A percentile compares a stretch with the other conserved stretches of the same genome.
phyloP scores from a whole-genome alignment of 2,113 vertebrate species.

The Conger conger region DNA sequence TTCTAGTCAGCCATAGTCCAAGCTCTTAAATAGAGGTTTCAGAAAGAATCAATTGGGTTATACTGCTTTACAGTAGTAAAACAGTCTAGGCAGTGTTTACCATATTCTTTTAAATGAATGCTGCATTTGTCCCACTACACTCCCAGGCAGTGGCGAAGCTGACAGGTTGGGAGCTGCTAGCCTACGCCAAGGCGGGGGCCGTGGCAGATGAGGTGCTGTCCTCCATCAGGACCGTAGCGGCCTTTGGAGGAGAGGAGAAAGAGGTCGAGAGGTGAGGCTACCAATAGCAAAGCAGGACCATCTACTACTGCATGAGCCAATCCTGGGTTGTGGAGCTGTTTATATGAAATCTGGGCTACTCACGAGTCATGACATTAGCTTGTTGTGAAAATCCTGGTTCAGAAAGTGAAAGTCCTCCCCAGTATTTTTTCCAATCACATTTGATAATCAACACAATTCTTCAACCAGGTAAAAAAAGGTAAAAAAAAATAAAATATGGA shows the following conservation, averaged over 20 bases:
- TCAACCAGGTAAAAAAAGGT: too few species aligned
- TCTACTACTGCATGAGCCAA: neutral
- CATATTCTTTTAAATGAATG: neutral
- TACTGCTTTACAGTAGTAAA: too few species aligned
- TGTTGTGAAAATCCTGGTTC: neutral
- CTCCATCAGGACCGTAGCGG: constrained; percentile 70
- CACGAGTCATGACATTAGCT: neutral
- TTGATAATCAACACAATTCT: too few species aligned
- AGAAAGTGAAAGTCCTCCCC: too few species aligned
- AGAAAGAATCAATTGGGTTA: neutral
- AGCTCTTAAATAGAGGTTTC: neutral
- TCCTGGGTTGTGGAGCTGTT: neutral
- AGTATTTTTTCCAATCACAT: too few species aligned
- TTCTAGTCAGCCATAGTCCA: neutral
- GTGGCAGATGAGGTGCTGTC: constrained; percentile 74
- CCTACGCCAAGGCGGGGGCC: constrained; percentile 73
- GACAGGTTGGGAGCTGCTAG: constrained; percentile 63
- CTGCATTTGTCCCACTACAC: neutral
- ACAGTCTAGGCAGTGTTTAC: neutral
- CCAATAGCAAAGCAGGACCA: neutral
- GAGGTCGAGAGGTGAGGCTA: constrained; percentile 63
- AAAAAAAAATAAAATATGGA: too few species aligned
- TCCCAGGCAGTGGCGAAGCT: constrained; percentile 62
- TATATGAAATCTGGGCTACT: neutral
- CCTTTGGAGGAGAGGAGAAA: constrained; percentile 72